Evolutionary conservation across 2,797 vertebrate species (phyloP).

Genomic region (Anomalospiza imberbis): DNA sequence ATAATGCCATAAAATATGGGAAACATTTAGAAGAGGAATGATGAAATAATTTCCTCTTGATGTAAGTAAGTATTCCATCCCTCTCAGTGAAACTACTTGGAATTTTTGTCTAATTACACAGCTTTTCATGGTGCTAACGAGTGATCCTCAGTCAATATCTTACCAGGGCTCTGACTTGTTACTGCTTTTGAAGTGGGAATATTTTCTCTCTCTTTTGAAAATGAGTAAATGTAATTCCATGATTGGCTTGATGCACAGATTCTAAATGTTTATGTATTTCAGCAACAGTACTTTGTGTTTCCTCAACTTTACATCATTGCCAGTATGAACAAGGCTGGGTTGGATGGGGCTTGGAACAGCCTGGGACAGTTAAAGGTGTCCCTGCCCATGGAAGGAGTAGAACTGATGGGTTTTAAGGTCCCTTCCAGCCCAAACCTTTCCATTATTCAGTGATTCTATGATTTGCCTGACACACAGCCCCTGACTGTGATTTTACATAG

Average conservation of each 20-base stretch:
- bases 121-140: not conserved
- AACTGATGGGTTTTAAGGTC: not conserved
- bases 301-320: not conserved
- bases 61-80: not conserved
- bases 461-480: not conserved
- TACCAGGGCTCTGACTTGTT: not conserved
- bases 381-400: not conserved
- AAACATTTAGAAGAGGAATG: not conserved
- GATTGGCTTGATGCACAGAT: not conserved
- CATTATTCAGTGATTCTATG: not conserved
- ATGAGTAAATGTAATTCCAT: not conserved
- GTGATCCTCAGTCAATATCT: not conserved
- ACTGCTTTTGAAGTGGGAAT: not conserved
- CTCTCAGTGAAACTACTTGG: not conserved
- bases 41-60: slow-evolving; percentile 15
- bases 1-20: not conserved
- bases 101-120: not conserved
- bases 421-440: not conserved
- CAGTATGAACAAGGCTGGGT: not conserved
- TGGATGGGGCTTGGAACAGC: not conserved
- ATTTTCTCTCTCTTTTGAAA: not conserved
- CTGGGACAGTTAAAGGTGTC: not conserved
- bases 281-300: not conserved
- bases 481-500: not conserved
- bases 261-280: not conserved